Base-by-base conservation (phyloP, 2,888 invertebrate genomes). In the Baccha elongata region DNA sequence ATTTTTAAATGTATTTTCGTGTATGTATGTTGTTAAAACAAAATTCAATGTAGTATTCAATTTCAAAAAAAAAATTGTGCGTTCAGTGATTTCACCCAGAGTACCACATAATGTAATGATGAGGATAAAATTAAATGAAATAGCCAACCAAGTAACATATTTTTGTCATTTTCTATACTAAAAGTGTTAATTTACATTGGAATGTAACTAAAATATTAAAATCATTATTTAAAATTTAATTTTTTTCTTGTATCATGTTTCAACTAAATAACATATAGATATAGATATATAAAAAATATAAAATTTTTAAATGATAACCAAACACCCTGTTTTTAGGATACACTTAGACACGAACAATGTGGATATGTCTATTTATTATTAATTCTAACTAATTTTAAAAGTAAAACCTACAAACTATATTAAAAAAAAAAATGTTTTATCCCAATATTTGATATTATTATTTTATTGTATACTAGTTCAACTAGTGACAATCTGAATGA, bases 401-500 rank as follows among this genome's bases (percentile, higher is more conserved):
- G 29, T 65, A 83, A 42, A 73, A 68, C 68, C 32, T 78, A 72
- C 29, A 21, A 60, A 44, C 26, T 76, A 8, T 37, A 23, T 11
- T 6, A 13, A 10, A 26, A 15, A 15, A 35, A 21, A 19, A 53
- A 35, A 75, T 81, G 69, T 83, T 60, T 83, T 72, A 40, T 58
- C 64, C 65, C 71, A 52, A 71, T 15, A 26, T 65, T 58, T 40
- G 15, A 23, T 48, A 44, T 13, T 72, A 21, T 73, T 71, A 62
- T 71, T 46, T 84, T n/a, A n/a, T 74, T 75, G 65, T 75, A 75
- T 62, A 80, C 87, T 35, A 87, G 86, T 81, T 62, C 40, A 8
- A 78, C 78, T 78, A 68, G 78, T 17, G n/a, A 58, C 29, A 73
- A 53, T 50, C 17, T 62, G 40, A 55, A 52, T 67, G 23, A 46